These are phyloP conservation scores for Diachasma alloeum DNA, from an alignment of 1,140 invertebrate genomes.

Conservation along the genomic window DNA sequence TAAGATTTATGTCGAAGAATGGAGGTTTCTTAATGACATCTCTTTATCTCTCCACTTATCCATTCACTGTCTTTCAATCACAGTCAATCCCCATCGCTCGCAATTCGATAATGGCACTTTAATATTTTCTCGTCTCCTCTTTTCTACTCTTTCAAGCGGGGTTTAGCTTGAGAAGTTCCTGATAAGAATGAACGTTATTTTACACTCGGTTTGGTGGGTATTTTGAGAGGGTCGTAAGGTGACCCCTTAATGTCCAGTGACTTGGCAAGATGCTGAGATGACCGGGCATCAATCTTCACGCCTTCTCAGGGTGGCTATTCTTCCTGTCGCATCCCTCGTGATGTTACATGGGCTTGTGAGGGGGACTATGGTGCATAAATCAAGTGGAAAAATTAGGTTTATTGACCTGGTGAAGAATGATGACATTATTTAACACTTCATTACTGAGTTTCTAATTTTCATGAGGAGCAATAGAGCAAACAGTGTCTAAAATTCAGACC, in stretches of 20 bases:
- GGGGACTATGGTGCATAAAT: neutral
- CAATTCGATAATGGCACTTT: neutral
- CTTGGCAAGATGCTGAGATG: constrained; percentile 52
- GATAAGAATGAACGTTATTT: constrained; percentile 49
- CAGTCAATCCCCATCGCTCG: neutral
- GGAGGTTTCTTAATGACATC: neutral
- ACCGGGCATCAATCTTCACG: constrained; percentile 51
- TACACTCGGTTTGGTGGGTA: constrained; percentile 46
- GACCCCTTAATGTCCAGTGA: constrained; percentile 52
- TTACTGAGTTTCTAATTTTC: too few species aligned
- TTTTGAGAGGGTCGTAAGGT: constrained; percentile 5
- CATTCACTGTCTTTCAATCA: neutral
- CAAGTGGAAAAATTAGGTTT: neutral
- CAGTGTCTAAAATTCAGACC: too few species aligned
- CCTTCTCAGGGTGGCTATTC: constrained; percentile 23
- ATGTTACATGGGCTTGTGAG: neutral
- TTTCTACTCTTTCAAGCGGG: neutral
- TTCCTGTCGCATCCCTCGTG: neutral
- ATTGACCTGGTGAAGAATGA: neutral
- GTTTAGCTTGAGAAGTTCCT: neutral
- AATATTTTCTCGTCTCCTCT: neutral
- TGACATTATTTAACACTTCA: too few species aligned
- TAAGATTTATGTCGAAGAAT: neutral
- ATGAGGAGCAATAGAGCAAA: too few species aligned
- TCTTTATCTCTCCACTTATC: neutral